Percentiles rank a stretch among this genome's conserved stretches.
These are phyloP conservation scores for Hippocampus mohnikei DNA, from an alignment of 2,113 vertebrate genomes.

Conservation along the genomic window DNA sequence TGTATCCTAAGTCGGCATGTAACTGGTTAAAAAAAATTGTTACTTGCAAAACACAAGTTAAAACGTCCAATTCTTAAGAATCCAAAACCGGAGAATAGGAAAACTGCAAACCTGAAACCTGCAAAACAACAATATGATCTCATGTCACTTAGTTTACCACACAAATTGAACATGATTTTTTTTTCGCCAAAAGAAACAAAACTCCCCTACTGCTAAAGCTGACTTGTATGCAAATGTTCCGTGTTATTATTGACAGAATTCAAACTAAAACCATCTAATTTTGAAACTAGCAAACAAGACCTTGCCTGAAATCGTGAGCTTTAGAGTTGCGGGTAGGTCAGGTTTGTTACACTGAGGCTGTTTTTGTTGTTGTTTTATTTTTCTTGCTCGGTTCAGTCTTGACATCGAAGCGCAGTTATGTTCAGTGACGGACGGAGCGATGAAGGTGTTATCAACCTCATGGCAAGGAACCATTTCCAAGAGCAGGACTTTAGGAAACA, in stretches of 20 bases:
- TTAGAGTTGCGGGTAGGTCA: background rate
- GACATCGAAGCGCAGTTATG: background rate
- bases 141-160: background rate
- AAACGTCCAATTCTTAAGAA: constrained; percentile 5
- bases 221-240: background rate
- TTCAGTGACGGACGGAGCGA: background rate
- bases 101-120: constrained; percentile 2
- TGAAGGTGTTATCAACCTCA: background rate
- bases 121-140: background rate
- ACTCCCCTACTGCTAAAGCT: background rate
- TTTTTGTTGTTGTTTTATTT: background rate
- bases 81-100: constrained; percentile 5
- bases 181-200: background rate
- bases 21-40: constrained; percentile 32
- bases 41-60: constrained; percentile 35
- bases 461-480: background rate
- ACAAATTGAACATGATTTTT: background rate
- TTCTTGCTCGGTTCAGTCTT: background rate
- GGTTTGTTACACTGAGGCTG: background rate
- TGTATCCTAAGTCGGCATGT: constrained; percentile 45
- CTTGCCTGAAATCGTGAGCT: background rate
- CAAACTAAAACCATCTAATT: background rate
- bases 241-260: background rate
- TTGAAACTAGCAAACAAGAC: background rate
- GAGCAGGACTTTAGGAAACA: background rate